A percentile compares a stretch with the other conserved stretches of the same genome.
Conservation (phyloP, 1,140 invertebrate species). For the Heliconius eleuchia region DNA sequence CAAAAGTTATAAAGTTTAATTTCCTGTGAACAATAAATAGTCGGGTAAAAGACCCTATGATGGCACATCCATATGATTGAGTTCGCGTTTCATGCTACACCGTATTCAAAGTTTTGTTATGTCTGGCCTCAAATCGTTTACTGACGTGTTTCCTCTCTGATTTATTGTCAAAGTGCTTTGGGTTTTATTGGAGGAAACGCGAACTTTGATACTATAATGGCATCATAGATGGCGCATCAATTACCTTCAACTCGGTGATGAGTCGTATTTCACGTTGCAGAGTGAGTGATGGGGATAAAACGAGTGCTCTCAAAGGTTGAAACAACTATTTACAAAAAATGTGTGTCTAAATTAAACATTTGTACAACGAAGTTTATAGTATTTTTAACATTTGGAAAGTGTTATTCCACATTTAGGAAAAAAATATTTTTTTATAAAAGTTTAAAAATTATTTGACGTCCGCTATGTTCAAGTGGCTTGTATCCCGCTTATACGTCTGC, state of each 20-base stretch:
- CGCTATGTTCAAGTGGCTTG: too few species aligned
- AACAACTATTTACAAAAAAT: background rate
- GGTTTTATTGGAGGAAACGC: constrained; percentile 43
- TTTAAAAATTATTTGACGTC: too few species aligned
- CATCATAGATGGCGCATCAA: constrained; percentile 58
- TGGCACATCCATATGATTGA: constrained; percentile 61
- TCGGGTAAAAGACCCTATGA: constrained; percentile 32
- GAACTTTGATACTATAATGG: constrained; percentile 38
- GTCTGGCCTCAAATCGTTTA: constrained; percentile 56
- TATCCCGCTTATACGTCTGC: too few species aligned
- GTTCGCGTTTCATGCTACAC: constrained; percentile 57
- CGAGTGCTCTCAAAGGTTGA: background rate
- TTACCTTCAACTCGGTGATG: constrained; percentile 42
- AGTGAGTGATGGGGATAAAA: constrained; percentile 17
- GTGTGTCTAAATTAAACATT: too few species aligned
- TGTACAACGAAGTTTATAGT: too few species aligned
- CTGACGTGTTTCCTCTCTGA: constrained; percentile 48
- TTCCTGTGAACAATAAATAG: background rate
- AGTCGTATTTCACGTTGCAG: constrained; percentile 31
- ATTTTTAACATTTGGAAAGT: too few species aligned
- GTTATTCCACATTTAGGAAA: too few species aligned
- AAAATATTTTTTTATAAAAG: too few species aligned
- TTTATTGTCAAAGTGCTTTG: constrained; percentile 48
- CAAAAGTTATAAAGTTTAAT: constrained; percentile 36
- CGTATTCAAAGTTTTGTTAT: constrained; percentile 61